Base-by-base conservation (phyloP, 2,113 vertebrate species). In the Limnothrissa miodon region DNA sequence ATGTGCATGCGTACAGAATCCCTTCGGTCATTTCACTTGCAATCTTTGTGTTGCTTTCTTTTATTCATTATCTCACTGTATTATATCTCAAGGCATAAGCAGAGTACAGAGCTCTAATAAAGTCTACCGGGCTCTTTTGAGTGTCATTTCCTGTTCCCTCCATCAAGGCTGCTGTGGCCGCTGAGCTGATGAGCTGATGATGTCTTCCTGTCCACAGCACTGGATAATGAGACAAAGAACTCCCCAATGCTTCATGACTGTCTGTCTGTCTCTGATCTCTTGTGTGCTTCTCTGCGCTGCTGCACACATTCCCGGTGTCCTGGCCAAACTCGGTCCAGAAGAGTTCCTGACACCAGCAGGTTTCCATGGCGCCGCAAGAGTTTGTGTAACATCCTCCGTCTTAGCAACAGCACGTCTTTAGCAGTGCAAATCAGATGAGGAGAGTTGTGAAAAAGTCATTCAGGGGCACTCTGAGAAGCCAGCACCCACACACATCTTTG, bases 281-380 rank as follows among this genome's bases (percentile, higher is more conserved):
- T 21, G 29, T 62, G 23, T 5, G 46, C 33, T 80, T 21, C 19
- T 87, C 44, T 88, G 85, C 56, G 92, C 90, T 83, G 85, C 85
- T 79, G 39, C 66, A 13, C 89, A 98, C 97, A 94, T 98, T 6
- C 90, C 88, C 83, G 91, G 80, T 78, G 90, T 96, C 25, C 92
- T 98, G 88, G 85, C 90, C 51, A 93, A 62, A 0, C 89, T 89
- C 93, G 94, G 80, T 5, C 95, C 96, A 48, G 90, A 94, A 1
- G 89, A 93, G 25, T 95, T 98, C 13, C 96, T 97, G 1, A 98
- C 97, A 53, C 88, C 97, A 95, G 96, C 97, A 93, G 90, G 94
- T 36, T 36, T 33, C 29, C 66, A 56, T 56, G 51, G 51, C 51
- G 21, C 51, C 23, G 51, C 51, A 19, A 21, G 19, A 56, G 51